Evolutionary conservation across 2,797 vertebrate species (phyloP).

Genomic region (Micropoecilia bifurca): DNA sequence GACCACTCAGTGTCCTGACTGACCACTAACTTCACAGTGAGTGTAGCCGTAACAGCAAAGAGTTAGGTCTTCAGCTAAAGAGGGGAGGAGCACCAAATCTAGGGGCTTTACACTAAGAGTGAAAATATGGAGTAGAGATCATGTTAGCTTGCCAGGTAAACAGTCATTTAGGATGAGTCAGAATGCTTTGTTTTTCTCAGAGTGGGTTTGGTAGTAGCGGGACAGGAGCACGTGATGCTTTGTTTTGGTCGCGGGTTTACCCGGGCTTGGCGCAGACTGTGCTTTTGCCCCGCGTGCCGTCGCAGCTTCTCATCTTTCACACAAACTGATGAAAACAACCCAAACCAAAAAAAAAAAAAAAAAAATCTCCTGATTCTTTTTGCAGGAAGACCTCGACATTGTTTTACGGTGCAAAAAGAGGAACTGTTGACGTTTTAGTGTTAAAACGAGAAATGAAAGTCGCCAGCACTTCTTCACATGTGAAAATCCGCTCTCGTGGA

Average conservation of each 20-base stretch:
- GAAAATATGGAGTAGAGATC: constrained; percentile 56
- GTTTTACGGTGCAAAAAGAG: constrained; percentile 47
- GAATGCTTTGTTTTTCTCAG: constrained; percentile 66
- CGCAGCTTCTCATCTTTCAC: constrained; percentile 36
- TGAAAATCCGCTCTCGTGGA: constrained; percentile 16
- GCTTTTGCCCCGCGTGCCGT: constrained; percentile 25
- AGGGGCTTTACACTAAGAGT: constrained; percentile 28
- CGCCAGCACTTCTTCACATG: constrained; percentile 6
- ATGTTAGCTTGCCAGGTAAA: constrained; percentile 72
- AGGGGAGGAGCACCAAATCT: constrained; percentile 29
- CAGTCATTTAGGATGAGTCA: constrained; percentile 78
- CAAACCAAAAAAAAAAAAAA: not conserved
- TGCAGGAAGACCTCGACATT: constrained; percentile 32
- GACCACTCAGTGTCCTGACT: constrained; percentile 56
- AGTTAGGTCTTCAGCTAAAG: constrained; percentile 9
- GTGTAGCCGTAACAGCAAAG: constrained; percentile 18
- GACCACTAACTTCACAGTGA: constrained; percentile 28
- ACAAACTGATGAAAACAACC: constrained; percentile 8
- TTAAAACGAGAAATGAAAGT: constrained; percentile 61
- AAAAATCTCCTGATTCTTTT: constrained; percentile 22
- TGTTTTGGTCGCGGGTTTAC: constrained; percentile 57
- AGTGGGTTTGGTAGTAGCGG: constrained; percentile 53
- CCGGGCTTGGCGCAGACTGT: constrained; percentile 41
- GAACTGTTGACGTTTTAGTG: constrained; percentile 39
- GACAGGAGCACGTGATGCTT: constrained; percentile 51